phyloP scores from a whole-genome alignment of 2,113 vertebrate genomes.

The Elanoides forficatus region DNA sequence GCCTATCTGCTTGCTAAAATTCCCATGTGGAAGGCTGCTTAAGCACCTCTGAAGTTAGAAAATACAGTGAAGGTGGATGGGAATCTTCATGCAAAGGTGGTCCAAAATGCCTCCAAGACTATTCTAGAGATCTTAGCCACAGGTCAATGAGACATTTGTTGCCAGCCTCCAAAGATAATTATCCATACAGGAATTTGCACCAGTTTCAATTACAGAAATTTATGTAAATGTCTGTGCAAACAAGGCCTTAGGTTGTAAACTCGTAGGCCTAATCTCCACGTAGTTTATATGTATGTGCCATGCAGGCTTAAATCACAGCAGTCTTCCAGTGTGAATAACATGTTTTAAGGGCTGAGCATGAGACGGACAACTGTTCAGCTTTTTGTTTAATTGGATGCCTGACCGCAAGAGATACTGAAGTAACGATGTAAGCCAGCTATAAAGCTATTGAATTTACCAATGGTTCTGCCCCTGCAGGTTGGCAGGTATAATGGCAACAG shows the following conservation, averaged over 20 bases:
- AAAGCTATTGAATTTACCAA: neutral
- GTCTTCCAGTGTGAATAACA: neutral
- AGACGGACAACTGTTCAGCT: neutral
- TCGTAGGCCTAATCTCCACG: neutral
- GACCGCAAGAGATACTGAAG: neutral
- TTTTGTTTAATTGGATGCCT: neutral
- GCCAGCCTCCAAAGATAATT: neutral
- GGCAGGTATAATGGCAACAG: neutral
- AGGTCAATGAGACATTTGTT: neutral
- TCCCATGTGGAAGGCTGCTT: fast-evolving
- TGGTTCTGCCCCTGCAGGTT: neutral
- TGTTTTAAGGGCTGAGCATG: neutral
- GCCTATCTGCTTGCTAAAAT: neutral
- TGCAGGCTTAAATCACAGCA: neutral
- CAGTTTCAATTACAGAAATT: neutral
- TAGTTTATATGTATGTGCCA: neutral
- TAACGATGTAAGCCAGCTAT: neutral
- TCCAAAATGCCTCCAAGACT: neutral
- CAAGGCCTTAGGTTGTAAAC: neutral
- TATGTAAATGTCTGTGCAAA: neutral
- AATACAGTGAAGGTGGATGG: neutral
- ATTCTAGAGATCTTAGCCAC: neutral
- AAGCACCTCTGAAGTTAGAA: neutral
- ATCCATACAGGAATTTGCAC: neutral
- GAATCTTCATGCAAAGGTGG: neutral